Evolutionary conservation across 2,888 invertebrate species (phyloP), one percentile per base, ranked within the genome.

Genomic region (Coleophora deauratella): DNA sequence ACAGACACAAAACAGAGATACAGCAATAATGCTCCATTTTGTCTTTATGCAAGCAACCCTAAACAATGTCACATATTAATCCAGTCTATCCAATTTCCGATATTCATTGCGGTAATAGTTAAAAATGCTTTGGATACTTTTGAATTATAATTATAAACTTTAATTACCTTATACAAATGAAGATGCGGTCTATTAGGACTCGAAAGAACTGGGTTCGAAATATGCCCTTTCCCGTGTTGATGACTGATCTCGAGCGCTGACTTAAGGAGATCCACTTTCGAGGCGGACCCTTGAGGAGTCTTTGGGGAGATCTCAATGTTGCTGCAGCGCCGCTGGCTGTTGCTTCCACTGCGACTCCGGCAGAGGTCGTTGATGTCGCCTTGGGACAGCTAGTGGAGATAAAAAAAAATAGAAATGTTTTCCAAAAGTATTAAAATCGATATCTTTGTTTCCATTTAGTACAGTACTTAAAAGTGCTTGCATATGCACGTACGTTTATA

Each of bases 191-290:
- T 69, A 15, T 59, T 71, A 31, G 62, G 66, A 39, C 65, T 75
- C 9, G 72, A 84, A 44, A 90, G 66, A 42, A 88, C 87, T 47
- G 89, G 89, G 66, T 90, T 89, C 34, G 90, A 89, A 41, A 88
- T 88, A 52, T 89, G 88, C 41, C 73, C 81, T 64, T 82, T 87
- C 45, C 80, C 87, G 33, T 81, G 78, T 13, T 78, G 77, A 34
- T 89, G 87, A 63, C 88, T 90, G 54, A 91, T 90, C 72, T 93
- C 93, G 32, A 91, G 67, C 0, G 92, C 89, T 12, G 92, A 92
- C 47, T 91, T 89, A 3, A 92, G 79, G 38, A 92, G 75, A 63
- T 92, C 91, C 21, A 91, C 90, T 59, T 89, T 90, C 1, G 88
- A 88, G 0, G 85, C 82, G 13, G 88, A 88, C 0, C 87, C 84